Base-by-base conservation (phyloP, 2,113 vertebrate species). In the Heterochromis multidens region DNA sequence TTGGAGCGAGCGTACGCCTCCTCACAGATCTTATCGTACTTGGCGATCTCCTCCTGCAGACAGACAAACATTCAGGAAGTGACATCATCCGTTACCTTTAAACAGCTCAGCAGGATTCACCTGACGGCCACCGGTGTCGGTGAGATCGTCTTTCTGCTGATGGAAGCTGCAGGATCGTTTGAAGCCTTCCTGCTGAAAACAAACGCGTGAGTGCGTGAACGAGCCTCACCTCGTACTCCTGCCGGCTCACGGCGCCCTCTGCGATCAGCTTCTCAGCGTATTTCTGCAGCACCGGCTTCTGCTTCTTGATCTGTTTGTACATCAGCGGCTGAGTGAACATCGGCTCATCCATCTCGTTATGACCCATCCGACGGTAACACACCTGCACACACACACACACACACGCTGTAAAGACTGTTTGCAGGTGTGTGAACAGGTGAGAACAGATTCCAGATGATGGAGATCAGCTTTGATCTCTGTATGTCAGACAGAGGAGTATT, bases 251-350 rank as follows among this genome's bases (percentile, higher is more conserved):
- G 0, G 96, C 97, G 0, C 98, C 98, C 90, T 99, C 97, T 0
- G 97, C 96, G 40, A 99, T 97, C 54, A 99, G 95, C 81, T 97
- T 96, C 95, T 99, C 98, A 0, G 98, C 98, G 0, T 99, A 99
- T 77, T 99, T 99, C 94, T 97, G 98, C 80, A 99, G 93, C 54
- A 99, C 99, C 0, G 98, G 95, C 85, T 99, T 99, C 96, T 99
- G 99, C 81, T 99, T 99, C 89, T 97, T 97, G 94, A 99, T 99
- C 95, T 99, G 98, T 85, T 99, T 99, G 96, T 99, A 99, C 99
- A 99, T 99, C 92, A 99, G 96, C 0, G 99, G 99, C 88, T 99
- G 99, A 0, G 99, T 99, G 96, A 99, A 99, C 99, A 99, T 99
- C 33, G 99, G 99, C 83, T 99, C 99, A 0, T 99, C 99, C 98